Evolutionary conservation across 2,113 vertebrate species (phyloP).

Genomic region (Psilopsiagon aurifrons): DNA sequence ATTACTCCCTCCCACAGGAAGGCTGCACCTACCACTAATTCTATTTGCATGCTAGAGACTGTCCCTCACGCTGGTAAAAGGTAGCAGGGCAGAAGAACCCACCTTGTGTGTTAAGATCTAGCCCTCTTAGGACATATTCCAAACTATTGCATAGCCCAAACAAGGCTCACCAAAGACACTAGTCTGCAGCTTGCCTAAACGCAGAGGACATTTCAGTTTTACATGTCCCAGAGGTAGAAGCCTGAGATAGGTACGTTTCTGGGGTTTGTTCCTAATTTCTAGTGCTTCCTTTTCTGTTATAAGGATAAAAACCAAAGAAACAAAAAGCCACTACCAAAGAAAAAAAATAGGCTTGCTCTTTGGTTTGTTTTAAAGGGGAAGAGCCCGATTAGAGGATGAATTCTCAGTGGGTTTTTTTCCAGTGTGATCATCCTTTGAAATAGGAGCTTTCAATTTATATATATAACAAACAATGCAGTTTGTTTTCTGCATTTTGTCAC

Average conservation of each 20-base stretch:
- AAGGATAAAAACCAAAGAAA: neutral
- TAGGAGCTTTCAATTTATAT: neutral
- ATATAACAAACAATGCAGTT: neutral
- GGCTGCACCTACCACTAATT: neutral
- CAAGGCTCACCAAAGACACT: neutral
- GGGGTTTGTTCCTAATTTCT: neutral
- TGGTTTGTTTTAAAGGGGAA: neutral
- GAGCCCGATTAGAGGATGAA: neutral
- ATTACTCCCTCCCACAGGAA: neutral
- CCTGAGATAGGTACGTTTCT: too few relatives aligned
- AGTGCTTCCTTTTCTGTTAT: neutral
- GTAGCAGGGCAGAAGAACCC: neutral
- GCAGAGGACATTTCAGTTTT: neutral
- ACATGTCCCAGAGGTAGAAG: neutral
- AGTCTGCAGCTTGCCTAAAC: neutral
- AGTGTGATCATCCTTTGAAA: neutral
- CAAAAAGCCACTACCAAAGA: neutral
- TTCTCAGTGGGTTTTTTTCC: neutral
- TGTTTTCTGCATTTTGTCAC: neutral
- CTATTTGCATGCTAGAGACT: neutral
- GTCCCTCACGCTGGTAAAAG: neutral
- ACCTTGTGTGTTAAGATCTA: neutral
- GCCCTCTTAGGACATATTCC: neutral
- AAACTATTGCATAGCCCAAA: neutral
- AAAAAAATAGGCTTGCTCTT: neutral